Evolutionary conservation across 2,888 invertebrate genomes (phyloP).

Genomic region (Tridacna gigas): DNA sequence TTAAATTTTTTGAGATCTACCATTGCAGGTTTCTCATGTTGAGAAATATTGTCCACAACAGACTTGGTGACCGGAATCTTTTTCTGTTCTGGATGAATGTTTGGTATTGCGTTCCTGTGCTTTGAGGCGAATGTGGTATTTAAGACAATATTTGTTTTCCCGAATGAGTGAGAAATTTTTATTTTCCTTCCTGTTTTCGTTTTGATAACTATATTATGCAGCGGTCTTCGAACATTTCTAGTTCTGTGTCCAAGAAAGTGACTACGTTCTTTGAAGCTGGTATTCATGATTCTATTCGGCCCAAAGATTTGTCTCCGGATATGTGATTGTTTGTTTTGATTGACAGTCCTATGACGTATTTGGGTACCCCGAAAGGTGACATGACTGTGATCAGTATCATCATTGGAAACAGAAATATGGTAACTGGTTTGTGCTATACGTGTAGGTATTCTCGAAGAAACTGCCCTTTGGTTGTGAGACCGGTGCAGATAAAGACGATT

Average conservation of each 20-base stretch:
- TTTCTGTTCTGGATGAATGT: background rate
- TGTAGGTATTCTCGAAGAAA: background rate
- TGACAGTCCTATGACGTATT: background rate
- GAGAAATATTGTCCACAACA: background rate
- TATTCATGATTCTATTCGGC: background rate
- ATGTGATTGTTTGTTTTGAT: background rate
- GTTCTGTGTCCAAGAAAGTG: background rate
- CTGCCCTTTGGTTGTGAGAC: no score
- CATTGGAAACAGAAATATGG: background rate
- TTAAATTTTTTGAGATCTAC: background rate
- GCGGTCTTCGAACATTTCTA: background rate
- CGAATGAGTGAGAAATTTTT: slow-evolving; percentile 4
- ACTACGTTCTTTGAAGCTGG: background rate
- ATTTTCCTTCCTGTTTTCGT: slow-evolving; percentile 15
- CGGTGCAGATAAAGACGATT: no score
- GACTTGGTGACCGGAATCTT: background rate
- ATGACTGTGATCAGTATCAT: background rate
- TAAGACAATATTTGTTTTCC: slow-evolving; percentile 7
- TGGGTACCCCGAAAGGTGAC: background rate
- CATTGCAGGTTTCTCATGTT: background rate
- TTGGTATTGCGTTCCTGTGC: background rate
- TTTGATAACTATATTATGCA: slow-evolving; percentile 13
- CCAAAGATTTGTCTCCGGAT: background rate
- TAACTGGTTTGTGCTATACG: background rate
- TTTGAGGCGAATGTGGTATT: background rate